Conservation (phyloP, 2,113 vertebrate genomes). For the Ochotona curzoniae region DNA sequence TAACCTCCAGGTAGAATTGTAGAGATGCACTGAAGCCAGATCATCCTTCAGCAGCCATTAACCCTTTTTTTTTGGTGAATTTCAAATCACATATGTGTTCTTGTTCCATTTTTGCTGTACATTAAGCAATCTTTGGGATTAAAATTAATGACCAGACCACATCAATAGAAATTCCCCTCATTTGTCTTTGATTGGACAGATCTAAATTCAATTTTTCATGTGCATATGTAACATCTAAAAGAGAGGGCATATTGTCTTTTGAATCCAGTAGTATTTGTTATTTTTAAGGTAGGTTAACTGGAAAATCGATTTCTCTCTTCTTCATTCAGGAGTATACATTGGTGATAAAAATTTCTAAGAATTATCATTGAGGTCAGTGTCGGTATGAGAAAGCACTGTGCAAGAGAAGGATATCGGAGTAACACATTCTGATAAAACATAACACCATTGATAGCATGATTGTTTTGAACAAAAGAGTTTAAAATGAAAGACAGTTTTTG, state of each 20-base stretch:
- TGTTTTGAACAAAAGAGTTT: conserved; percentile 42
- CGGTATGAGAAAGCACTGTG: neutral
- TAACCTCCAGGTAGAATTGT: conserved; percentile 9
- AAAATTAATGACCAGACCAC: neutral
- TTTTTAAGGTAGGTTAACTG: conserved; percentile 44
- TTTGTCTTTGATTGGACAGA: neutral
- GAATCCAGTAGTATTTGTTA: neutral
- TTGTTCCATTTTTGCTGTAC: conserved; percentile 23
- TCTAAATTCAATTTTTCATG: conserved; percentile 31
- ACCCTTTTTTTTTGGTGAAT: neutral
- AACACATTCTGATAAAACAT: neutral
- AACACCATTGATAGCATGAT: neutral
- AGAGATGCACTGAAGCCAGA: neutral
- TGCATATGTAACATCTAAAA: neutral
- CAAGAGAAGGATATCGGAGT: neutral
- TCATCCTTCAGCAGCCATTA: neutral
- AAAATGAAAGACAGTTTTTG: neutral
- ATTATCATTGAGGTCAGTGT: neutral
- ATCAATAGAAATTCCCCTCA: conserved; percentile 28
- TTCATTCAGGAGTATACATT: neutral
- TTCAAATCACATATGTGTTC: neutral
- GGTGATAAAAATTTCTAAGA: conserved; percentile 9
- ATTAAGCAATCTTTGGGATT: neutral
- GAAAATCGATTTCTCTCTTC: neutral
- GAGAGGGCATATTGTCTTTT: conserved; percentile 3